A percentile compares a stretch with the other conserved stretches of the same genome.
Conservation (phyloP, 2,888 invertebrate genomes). For the Salpingus planirostris region DNA sequence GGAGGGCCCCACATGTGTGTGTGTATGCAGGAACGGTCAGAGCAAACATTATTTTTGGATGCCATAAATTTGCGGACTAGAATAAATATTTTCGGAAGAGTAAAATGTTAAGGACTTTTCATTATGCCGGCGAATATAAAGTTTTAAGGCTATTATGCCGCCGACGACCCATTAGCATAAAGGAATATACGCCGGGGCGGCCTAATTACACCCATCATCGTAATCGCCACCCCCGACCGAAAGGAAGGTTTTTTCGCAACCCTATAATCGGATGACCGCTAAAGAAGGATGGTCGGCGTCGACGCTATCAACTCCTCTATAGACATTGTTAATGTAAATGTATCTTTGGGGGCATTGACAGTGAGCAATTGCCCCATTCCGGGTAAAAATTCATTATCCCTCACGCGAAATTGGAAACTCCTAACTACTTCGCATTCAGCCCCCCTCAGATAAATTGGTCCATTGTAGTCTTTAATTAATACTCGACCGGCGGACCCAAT, state of each 20-base stretch:
- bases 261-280: too few relatives aligned
- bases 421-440: constrained; percentile 29
- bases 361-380: constrained; percentile 34
- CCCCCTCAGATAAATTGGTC: constrained; percentile 28
- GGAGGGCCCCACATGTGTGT: too few relatives aligned
- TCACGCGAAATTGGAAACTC: constrained; percentile 34
- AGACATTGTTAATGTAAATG: constrained; percentile 37
- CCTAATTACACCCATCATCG: too few relatives aligned
- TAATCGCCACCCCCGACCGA: too few relatives aligned
- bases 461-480: constrained; percentile 33
- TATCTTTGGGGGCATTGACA: constrained; percentile 37
- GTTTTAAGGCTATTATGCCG: constrained; percentile 42
- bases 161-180: constrained; percentile 42
- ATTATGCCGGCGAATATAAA: constrained; percentile 41
- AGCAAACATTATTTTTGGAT: constrained; percentile 44
- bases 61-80: constrained; percentile 44
- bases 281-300: too few relatives aligned
- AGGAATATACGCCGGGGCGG: too few relatives aligned
- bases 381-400: constrained; percentile 35
- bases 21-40: constrained; percentile 29
- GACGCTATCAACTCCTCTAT: too few relatives aligned
- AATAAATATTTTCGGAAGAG: constrained; percentile 45
- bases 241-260: too few relatives aligned
- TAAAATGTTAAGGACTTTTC: constrained; percentile 45
- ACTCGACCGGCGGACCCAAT: constrained; percentile 21